Base-by-base conservation (phyloP, 2,888 invertebrate species). In the Xylota sylvarum region DNA sequence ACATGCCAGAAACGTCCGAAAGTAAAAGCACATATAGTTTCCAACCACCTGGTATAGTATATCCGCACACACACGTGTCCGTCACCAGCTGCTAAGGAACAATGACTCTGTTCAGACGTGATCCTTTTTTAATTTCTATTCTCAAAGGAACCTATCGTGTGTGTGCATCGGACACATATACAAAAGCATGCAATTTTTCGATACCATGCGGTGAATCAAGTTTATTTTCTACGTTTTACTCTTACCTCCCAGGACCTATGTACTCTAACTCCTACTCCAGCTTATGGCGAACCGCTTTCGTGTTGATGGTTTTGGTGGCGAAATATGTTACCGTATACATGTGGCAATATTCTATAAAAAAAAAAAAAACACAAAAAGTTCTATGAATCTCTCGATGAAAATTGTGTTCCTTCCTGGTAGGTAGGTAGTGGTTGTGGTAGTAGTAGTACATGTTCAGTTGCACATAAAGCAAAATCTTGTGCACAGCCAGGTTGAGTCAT, bases 61-160 rank as follows among this genome's bases (percentile, higher is more conserved):
- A 35, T 32, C 37, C 5, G 43, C 56, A 40, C 35, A 9, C 72
- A 12, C 9, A 58, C n/a, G 3, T 14, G 43, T 27, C 14, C 12
- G 56, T 46, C 35, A 50, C 12, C 30, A 52, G 37, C 32, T 14
- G n/a, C 37, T 37, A 37, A 9, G 10, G 35, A 76, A 70, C 80
- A 80, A 85, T 46, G 46, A 55, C 14, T 14, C 40, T 14, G 46
- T 48, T 77, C 81, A 64, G 67, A 50, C 67, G 81, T 77, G 81
- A 73, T 77, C 46, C 67, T 27, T 81, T 81, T 86, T 82, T 67
- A 77, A 77, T 77, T 81, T 69, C 50, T 50, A 43, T 17, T 58
- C 37, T 7, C 40, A 23, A 69, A 55, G 37, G 30, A 76, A 30
- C 14, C 55, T 32, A n/a, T 58, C 37, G 55, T 43, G 64, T 56